Conservation (phyloP, 2,888 invertebrate species). For the Ferdinandea cuprea region DNA sequence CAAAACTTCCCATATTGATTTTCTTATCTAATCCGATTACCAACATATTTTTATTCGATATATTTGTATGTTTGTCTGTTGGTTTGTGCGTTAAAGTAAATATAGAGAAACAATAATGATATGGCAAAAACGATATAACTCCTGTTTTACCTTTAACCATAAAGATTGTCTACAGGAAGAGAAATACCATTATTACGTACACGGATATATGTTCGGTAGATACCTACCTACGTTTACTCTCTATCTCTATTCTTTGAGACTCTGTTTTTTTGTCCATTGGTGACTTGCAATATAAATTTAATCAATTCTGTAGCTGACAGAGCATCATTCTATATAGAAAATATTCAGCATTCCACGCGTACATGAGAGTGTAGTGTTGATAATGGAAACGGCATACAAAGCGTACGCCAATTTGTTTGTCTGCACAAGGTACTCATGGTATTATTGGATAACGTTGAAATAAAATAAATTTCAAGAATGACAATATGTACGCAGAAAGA, state of each 20-base stretch:
- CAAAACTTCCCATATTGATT: constrained; percentile 41
- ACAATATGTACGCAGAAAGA: neutral
- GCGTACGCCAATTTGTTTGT: too few species aligned
- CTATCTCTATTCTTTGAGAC: constrained; percentile 14
- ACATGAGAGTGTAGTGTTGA: constrained; percentile 9
- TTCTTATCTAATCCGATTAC: constrained; percentile 41
- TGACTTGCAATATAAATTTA: constrained; percentile 49
- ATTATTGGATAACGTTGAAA: neutral
- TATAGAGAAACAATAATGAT: constrained; percentile 11
- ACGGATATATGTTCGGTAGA: constrained; percentile 10
- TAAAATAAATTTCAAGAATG: neutral
- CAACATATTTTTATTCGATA: neutral
- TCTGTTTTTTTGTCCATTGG: constrained; percentile 11
- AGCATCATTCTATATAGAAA: constrained; percentile 29
- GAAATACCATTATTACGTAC: constrained; percentile 32
- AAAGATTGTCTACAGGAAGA: constrained; percentile 17
- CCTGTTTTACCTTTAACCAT: neutral
- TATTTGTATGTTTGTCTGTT: too few species aligned
- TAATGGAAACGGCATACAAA: neutral
- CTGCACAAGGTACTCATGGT: neutral
- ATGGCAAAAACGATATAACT: constrained; percentile 47
- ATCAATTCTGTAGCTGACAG: constrained; percentile 55
- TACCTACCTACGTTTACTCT: constrained; percentile 1
- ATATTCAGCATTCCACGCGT: constrained; percentile 10
- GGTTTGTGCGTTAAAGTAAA: too few species aligned